Percentiles rank a stretch among this genome's conserved stretches.
These are phyloP conservation scores for Diogma glabrata DNA, from an alignment of 2,888 invertebrate genomes.

Conservation along the genomic window DNA sequence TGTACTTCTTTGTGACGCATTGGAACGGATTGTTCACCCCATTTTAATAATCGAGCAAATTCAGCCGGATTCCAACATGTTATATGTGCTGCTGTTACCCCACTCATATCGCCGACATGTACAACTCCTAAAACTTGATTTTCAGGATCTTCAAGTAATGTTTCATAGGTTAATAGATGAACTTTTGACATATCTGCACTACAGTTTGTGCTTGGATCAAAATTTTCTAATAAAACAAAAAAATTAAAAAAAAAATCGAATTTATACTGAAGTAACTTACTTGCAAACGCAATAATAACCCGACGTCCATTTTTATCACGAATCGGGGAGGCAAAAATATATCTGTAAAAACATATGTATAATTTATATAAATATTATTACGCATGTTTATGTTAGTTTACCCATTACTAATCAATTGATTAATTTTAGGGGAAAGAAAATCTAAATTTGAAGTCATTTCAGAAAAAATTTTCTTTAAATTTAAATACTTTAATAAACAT, in stretches of 20 bases:
- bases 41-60: slow-evolving; percentile 55
- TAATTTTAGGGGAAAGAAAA: slow-evolving; percentile 46
- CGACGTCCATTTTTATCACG: slow-evolving; percentile 60
- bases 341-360: slow-evolving; percentile 36
- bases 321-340: slow-evolving; percentile 62
- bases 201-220: slow-evolving; percentile 53
- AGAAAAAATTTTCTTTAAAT: slow-evolving; percentile 55
- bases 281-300: slow-evolving; percentile 47
- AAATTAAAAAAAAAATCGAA: neutral
- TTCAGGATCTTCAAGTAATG: slow-evolving; percentile 59
- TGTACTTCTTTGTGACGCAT: slow-evolving; percentile 70
- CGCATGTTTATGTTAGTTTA: slow-evolving; percentile 30
- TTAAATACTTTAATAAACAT: slow-evolving; percentile 63
- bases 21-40: slow-evolving; percentile 73
- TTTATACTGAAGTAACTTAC: slow-evolving; percentile 11
- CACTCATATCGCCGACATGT: slow-evolving; percentile 57
- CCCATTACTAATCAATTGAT: slow-evolving; percentile 55
- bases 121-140: slow-evolving; percentile 65
- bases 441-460: slow-evolving; percentile 53
- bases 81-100: slow-evolving; percentile 49
- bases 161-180: slow-evolving; percentile 61
- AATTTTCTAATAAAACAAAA: slow-evolving; percentile 40
- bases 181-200: slow-evolving; percentile 59
- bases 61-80: slow-evolving; percentile 63
- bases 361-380: no score